Percentiles rank a stretch among this genome's conserved stretches.
Evolutionary conservation across 2,888 invertebrate genomes (phyloP).

Genomic region (Junonia oenone): DNA sequence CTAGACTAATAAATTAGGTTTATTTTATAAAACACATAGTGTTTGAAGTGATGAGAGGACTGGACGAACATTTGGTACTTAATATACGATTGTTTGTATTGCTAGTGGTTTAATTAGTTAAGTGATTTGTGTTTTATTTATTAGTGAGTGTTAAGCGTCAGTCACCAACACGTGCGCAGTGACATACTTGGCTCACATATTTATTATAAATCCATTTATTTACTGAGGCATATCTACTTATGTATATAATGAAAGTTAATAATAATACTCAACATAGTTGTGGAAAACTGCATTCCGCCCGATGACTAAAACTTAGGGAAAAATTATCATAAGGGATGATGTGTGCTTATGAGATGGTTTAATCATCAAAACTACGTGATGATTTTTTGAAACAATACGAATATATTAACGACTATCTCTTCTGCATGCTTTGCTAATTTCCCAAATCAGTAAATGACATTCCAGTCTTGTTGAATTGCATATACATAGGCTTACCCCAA

Average conservation of each 20-base stretch:
- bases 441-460: constrained; percentile 73
- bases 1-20: constrained; percentile 38
- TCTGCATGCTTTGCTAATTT: constrained; percentile 56
- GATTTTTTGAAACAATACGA: neutral
- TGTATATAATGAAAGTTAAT: constrained; percentile 71
- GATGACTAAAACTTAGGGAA: constrained; percentile 76
- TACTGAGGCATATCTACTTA: constrained; percentile 70
- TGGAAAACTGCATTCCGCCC: constrained; percentile 81
- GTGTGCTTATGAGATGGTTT: constrained; percentile 31
- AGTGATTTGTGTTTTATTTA: constrained; percentile 52
- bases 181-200: constrained; percentile 56
- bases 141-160: constrained; percentile 50
- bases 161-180: constrained; percentile 44
- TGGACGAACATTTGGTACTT: constrained; percentile 51
- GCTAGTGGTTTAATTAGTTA: constrained; percentile 61
- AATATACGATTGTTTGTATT: constrained; percentile 64
- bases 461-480: constrained; percentile 77
- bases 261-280: constrained; percentile 79
- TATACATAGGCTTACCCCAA: constrained; percentile 21
- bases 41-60: constrained; percentile 50
- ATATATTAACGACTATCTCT: constrained; percentile 36
- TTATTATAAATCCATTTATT: constrained; percentile 59
- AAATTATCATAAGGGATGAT: constrained; percentile 55
- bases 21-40: constrained; percentile 60
- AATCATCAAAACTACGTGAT: constrained; percentile 11